Base-by-base conservation (phyloP, 2,113 vertebrate genomes). In the Murina feae region DNA sequence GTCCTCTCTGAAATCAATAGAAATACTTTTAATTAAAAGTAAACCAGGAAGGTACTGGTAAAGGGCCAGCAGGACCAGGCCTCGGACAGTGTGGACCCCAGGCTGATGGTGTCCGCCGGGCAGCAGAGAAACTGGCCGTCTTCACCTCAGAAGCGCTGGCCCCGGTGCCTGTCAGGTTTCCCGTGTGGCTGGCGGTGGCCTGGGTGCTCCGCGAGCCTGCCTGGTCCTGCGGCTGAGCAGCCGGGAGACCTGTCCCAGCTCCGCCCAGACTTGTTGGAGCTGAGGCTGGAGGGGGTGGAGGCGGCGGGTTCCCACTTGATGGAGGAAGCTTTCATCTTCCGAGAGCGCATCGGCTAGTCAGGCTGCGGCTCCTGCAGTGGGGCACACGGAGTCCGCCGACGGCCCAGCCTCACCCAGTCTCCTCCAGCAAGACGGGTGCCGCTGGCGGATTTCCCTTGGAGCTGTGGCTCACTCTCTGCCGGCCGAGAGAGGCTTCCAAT, bases 261-360 rank as follows among this genome's bases (percentile, higher is more conserved):
- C 55, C 9, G 97, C 90, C 90, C 55, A 89, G 94, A 87, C 96
- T 95, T 89, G 96, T 89, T 53, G 35, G 44, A 65, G n/a, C 66
- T 94, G 84, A 85, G 66, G 39, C 63, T 69, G 78, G 51, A 42
- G 28, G 44, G 12, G 86, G 37, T 44, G 47, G 44, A 75, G 89
- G 81, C 75, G 42, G 35, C 35, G 72, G 32, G 53, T 68, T 91
- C 88, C 79, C 69, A 78, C 20, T 0, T 28, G 20, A 80, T 32
- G 21, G 0, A 49, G n/a, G 66, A 89, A 66, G 35, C 32, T 37
- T 89, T 68, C 6, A 6, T 51, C 71, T 88, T 81, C 18, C 9
- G 55, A 74, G 53, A 28, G 58, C 10, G 9, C 55, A 10, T 25
- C 3, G 11, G 58, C 55, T 23, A 20, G 3, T 23, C 55, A 23